These are phyloP conservation scores for Abrostola triplasia DNA, from an alignment of 2,888 invertebrate genomes.

Conservation along the genomic window DNA sequence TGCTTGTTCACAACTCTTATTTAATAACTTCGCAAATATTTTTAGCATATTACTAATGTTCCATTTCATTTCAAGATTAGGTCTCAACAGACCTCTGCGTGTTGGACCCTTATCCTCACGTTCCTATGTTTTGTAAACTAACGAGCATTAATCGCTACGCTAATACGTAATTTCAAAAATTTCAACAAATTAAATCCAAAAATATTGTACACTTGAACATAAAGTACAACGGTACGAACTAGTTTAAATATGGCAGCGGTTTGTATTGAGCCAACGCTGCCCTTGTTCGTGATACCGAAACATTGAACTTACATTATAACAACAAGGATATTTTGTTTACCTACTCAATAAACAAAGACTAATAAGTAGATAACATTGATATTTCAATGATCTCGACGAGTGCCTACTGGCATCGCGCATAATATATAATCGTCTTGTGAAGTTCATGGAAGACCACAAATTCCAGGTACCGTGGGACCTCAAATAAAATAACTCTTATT, in stretches of 20 bases:
- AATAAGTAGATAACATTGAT: neutral
- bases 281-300: constrained; percentile 11
- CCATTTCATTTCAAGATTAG: too few species aligned
- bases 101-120: too few species aligned
- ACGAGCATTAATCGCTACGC: too few species aligned
- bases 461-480: constrained; percentile 11
- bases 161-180: too few species aligned
- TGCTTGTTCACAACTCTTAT: too few species aligned
- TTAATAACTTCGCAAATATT: too few species aligned
- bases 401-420: neutral
- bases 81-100: too few species aligned
- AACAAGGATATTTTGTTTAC: neutral
- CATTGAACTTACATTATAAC: constrained; percentile 4
- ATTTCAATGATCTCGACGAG: constrained; percentile 7
- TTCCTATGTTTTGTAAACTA: too few species aligned
- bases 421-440: neutral
- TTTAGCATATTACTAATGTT: too few species aligned
- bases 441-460: neutral
- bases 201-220: too few species aligned
- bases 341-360: constrained; percentile 2
- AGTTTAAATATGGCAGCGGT: constrained; percentile 18
- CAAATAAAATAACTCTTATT: neutral
- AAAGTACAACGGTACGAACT: neutral
- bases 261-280: neutral
- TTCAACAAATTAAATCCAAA: too few species aligned